Evolutionary conservation across 2,797 vertebrate species (phyloP).

Genomic region (Ptychadena robeensis): DNA sequence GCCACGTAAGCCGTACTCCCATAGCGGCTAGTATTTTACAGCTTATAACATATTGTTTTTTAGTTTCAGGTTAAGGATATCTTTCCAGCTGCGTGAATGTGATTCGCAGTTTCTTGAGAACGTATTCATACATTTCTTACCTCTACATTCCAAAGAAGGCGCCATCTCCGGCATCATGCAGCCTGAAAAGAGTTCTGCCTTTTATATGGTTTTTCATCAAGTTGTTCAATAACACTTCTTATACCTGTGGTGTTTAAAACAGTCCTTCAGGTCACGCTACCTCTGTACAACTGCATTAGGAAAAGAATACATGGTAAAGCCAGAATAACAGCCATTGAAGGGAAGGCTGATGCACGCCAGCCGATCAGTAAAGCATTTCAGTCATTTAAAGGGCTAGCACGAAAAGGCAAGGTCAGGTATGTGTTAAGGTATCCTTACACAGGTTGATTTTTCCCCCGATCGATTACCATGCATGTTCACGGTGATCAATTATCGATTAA

Average conservation of each 20-base stretch:
- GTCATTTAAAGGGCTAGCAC: not conserved
- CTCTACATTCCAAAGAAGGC: conserved; percentile 15
- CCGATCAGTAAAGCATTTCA: not conserved
- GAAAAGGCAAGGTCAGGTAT: not conserved
- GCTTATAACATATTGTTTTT: conserved; percentile 50
- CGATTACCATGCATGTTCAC: no score
- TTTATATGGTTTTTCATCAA: conserved; percentile 9
- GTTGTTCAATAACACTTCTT: conserved; percentile 40
- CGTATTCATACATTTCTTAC: conserved; percentile 42
- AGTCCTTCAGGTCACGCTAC: conserved; percentile 12
- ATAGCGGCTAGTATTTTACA: conserved; percentile 23
- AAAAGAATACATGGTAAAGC: not conserved
- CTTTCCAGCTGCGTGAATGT: conserved; percentile 45
- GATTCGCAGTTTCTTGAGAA: conserved; percentile 44
- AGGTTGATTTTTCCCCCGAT: no score
- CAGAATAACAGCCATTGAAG: not conserved
- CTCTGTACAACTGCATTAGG: not conserved
- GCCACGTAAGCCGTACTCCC: not conserved
- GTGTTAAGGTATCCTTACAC: no score
- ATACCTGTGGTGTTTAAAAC: conserved; percentile 49
- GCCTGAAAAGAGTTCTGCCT: conserved; percentile 32
- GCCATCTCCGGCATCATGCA: conserved; percentile 1
- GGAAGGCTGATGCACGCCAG: not conserved
- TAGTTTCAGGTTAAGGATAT: conserved; percentile 45
- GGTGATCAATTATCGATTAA: no score